Evolutionary conservation across 2,113 vertebrate species (phyloP).

Genomic region (Colossoma macropomum): DNA sequence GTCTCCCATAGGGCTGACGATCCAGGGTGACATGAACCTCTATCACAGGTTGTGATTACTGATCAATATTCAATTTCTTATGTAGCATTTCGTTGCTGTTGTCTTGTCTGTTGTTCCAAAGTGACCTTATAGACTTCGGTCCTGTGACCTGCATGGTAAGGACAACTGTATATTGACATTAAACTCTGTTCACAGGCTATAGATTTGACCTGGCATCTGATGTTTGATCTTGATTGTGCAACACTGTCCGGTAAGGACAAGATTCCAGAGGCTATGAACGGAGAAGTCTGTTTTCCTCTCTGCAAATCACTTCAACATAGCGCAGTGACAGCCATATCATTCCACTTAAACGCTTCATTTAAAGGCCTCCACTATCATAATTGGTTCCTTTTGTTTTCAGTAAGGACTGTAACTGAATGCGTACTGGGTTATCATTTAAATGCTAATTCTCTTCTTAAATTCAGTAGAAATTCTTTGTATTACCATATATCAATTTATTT

Average conservation of each 20-base stretch:
- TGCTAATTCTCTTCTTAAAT: conserved; percentile 15
- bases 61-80: background rate
- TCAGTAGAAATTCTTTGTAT: background rate
- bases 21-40: background rate
- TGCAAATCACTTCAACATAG: background rate
- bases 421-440: background rate
- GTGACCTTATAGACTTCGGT: background rate
- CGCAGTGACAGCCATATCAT: background rate
- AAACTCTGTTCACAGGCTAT: conserved; percentile 9
- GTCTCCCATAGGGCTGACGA: background rate
- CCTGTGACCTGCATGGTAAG: background rate
- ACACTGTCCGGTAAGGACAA: background rate
- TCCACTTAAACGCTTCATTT: background rate
- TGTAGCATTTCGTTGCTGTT: background rate
- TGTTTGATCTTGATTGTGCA: background rate
- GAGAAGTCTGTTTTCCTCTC: background rate
- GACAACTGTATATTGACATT: background rate
- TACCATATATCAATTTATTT: conserved; percentile 14
- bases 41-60: background rate
- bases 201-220: background rate
- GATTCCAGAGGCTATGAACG: background rate
- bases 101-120: background rate
- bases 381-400: conserved; percentile 4
- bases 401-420: background rate
- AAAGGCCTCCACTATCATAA: background rate